Evolutionary conservation across 1,140 invertebrate species (phyloP), one percentile per base, ranked within the genome.

Genomic region (Parapsyche elsis): DNA sequence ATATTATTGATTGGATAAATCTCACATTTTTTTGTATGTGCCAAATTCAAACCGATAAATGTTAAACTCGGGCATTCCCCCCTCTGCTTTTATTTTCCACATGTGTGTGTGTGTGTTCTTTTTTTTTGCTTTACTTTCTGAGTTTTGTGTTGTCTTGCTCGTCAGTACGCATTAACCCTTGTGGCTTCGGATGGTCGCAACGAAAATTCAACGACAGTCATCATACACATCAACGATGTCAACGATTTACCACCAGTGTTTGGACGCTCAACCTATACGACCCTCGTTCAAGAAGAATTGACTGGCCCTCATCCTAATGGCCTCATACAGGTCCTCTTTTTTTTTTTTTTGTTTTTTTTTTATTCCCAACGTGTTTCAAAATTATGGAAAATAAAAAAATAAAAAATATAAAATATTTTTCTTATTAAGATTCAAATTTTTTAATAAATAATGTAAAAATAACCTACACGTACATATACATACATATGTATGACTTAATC

Each of bases 161-260:
- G 80, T 80, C 86, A 96, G 95, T 96, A 96, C 90, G 94, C 95
- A 88, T 90, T 96, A 89, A 94, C 93, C 84, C 90, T 96, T 90
- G 94, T 95, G 84, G 95, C 94, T 61, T 96, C 95, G 74, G 95
- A 96, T 89, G 94, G 94, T 85, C 91, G 95, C 84, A 94, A 95
- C 90, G 95, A 96, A 88, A 95, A 95, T 89, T 91, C 92, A 79
- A 95, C 95, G 80, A 92, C 90, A 71, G 93, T 96, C 71, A 90
- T 94, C 76, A 93, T 96, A 84, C 90, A 92, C 85, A 91, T 95
- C 73, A 92, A 93, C 84, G 94, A 95, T 86, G 92, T 94, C 85
- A 96, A 96, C 88, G 95, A 96, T 88, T 89, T 95, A 79, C 94
- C 94, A 46, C 95, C 95, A 5, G 90, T 91, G 74, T 96, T 96